Evolutionary conservation across 2,888 invertebrate species (phyloP).

Genomic region (Euclidia mi): DNA sequence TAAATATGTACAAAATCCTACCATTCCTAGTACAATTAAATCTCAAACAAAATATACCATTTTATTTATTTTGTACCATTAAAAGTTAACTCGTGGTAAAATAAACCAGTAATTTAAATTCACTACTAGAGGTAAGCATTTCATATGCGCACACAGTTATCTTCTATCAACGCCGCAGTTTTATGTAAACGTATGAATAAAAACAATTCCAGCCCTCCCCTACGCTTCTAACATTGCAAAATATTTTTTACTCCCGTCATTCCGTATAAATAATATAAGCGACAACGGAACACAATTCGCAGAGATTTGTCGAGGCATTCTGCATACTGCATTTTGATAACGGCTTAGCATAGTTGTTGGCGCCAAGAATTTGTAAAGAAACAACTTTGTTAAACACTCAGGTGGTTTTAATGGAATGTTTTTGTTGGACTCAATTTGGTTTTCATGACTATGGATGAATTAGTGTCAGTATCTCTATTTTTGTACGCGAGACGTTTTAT

Average conservation of each 20-base stretch:
- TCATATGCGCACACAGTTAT: background rate
- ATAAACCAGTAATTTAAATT: no score
- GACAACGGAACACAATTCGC: slow-evolving; percentile 25
- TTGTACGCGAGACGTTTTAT: no score
- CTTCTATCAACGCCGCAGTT: background rate
- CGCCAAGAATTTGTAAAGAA: slow-evolving; percentile 27
- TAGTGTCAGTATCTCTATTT: no score
- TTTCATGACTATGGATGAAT: no score
- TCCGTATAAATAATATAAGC: slow-evolving; percentile 21
- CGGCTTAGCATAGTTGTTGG: slow-evolving; percentile 35
- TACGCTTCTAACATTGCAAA: slow-evolving; percentile 10
- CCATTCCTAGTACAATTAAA: no score
- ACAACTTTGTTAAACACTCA: slow-evolving; percentile 1
- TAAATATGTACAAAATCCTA: no score
- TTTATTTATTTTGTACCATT: no score
- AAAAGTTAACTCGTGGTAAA: no score
- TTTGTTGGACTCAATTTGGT: no score
- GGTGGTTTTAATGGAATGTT: background rate
- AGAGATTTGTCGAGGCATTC: slow-evolving; percentile 33
- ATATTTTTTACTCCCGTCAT: slow-evolving; percentile 10
- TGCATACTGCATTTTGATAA: slow-evolving; percentile 36
- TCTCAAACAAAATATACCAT: no score
- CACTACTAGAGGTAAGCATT: no score
- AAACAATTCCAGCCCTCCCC: background rate
- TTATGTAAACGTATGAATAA: background rate